A percentile compares a stretch with the other conserved stretches of the same genome.
phyloP scores from a whole-genome alignment of 2,888 invertebrate species.

The Scotopteryx bipunctaria region DNA sequence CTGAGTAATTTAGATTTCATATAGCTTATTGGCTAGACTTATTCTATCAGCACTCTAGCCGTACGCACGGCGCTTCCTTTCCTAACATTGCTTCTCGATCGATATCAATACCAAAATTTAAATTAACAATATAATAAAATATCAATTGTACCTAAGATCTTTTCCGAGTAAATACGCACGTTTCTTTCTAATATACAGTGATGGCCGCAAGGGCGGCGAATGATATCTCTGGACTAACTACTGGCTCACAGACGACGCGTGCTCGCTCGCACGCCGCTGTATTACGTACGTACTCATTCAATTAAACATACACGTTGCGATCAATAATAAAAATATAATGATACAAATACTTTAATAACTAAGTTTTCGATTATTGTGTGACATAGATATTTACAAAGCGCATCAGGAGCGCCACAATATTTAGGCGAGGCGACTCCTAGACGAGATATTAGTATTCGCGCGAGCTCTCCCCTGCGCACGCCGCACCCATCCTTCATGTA shows the following conservation, averaged over 20 bases:
- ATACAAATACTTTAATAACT: conserved; percentile 82
- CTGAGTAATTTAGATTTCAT: conserved; percentile 80
- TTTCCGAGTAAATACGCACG: conserved; percentile 78
- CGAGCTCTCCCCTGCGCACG: conserved; percentile 29
- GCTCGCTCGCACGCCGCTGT: conserved; percentile 47
- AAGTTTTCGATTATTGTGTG: conserved; percentile 82
- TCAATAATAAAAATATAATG: conserved; percentile 83
- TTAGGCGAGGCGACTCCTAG: conserved; percentile 74
- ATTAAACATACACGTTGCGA: conserved; percentile 79
- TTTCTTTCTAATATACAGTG: conserved; percentile 72
- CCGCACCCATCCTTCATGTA: conserved; percentile 41
- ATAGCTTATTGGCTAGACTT: conserved; percentile 79
- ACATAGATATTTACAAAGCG: conserved; percentile 83
- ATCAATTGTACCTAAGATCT: conserved; percentile 83
- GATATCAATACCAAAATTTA: conserved; percentile 80
- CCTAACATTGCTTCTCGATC: conserved; percentile 79
- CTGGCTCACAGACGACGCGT: conserved; percentile 51
- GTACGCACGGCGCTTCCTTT: conserved; percentile 64
- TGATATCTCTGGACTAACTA: conserved; percentile 56
- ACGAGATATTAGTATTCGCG: conserved; percentile 50
- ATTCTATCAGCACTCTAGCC: conserved; percentile 77
- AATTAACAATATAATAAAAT: conserved; percentile 83
- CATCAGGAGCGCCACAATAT: conserved; percentile 70
- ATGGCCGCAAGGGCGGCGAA: conserved; percentile 47
- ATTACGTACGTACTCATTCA: conserved; percentile 57